phyloP scores from a whole-genome alignment of 2,888 invertebrate species.

The Ectobius pallidus region DNA sequence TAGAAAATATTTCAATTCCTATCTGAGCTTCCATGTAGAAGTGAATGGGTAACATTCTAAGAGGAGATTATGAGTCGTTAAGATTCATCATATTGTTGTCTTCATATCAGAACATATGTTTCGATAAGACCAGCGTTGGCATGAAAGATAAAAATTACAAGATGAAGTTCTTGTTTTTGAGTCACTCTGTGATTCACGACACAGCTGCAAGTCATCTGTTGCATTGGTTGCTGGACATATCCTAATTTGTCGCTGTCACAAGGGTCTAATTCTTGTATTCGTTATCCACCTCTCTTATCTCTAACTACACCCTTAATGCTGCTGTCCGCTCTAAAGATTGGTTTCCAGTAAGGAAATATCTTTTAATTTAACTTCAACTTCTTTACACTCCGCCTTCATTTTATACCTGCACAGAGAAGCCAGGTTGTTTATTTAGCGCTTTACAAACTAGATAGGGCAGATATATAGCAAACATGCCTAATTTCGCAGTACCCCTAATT shows the following conservation, averaged over 20 bases:
- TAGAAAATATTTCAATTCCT: no score
- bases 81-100: not conserved
- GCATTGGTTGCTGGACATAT: no score
- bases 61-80: not conserved
- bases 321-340: not conserved
- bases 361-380: no score
- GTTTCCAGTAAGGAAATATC: not conserved
- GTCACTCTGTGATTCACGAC: slow-evolving; percentile 7
- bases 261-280: slow-evolving; percentile 35
- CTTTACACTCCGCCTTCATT: no score
- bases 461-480: no score
- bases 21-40: no score
- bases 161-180: not conserved
- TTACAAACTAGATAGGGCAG: no score
- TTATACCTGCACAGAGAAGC: no score
- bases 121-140: not conserved
- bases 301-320: slow-evolving; percentile 11
- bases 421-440: no score
- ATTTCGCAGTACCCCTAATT: no score
- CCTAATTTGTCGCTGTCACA: slow-evolving; percentile 40
- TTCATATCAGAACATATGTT: not conserved
- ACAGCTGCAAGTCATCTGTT: slow-evolving; percentile 40
- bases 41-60: no score
- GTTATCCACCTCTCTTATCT: slow-evolving; percentile 33
- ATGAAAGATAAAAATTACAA: not conserved